Evolutionary conservation across 1,140 invertebrate species (phyloP).

Genomic region (Drosophila biarmipes): DNA sequence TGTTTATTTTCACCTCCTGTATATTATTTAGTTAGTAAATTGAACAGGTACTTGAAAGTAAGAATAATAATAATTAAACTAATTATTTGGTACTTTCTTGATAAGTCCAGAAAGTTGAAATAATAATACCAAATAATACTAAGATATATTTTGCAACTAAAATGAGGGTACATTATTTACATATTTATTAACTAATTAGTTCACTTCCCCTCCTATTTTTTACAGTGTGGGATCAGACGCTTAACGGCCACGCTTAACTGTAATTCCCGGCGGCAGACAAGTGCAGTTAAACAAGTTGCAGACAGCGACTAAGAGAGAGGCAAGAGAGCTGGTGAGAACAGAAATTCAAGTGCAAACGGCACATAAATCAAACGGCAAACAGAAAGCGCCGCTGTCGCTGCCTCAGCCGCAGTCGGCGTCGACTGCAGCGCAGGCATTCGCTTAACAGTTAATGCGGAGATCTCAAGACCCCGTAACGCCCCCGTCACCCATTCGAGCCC

Average conservation of each 20-base stretch:
- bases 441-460: conserved; percentile 68
- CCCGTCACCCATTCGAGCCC: not conserved
- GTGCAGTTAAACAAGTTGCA: conserved; percentile 78
- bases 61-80: too few species aligned
- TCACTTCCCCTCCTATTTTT: not conserved
- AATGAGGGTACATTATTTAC: too few species aligned
- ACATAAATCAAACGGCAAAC: conserved; percentile 79
- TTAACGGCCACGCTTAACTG: conserved; percentile 71
- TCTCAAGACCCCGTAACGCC: not conserved
- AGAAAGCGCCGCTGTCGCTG: conserved; percentile 60
- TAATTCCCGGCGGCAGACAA: conserved; percentile 63
- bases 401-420: conserved; percentile 23
- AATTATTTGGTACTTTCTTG: too few species aligned
- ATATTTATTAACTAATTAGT: not conserved
- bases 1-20: too few species aligned
- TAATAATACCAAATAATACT: too few species aligned
- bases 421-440: conserved; percentile 53
- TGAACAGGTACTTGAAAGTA: too few species aligned
- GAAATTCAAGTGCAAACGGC: conserved; percentile 77
- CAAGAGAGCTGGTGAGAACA: conserved; percentile 26
- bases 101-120: too few species aligned
- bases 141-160: too few species aligned
- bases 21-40: too few species aligned
- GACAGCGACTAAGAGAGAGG: conserved; percentile 46
- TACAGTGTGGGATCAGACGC: conserved; percentile 32